phyloP scores from a whole-genome alignment of 2,113 vertebrate species.

The Camelus bactrianus region DNA sequence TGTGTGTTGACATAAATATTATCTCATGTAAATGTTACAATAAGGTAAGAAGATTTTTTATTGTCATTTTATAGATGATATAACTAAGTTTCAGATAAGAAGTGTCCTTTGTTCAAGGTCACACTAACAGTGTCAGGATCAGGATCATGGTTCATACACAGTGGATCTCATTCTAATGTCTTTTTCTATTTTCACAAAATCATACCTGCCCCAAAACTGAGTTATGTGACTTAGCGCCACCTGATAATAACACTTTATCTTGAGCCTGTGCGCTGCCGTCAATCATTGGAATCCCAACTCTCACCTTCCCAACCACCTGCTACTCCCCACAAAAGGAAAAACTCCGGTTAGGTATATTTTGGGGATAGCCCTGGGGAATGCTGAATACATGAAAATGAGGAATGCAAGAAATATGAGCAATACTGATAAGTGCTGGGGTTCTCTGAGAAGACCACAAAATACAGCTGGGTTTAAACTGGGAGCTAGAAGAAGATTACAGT shows the following conservation, averaged over 20 bases:
- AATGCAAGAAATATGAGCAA: not conserved
- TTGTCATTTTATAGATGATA: not conserved
- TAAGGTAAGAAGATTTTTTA: not conserved
- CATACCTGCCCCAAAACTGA: not conserved
- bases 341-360: not conserved
- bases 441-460: not conserved
- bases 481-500: not conserved
- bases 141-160: not conserved
- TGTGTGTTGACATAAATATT: not conserved
- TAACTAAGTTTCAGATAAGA: not conserved
- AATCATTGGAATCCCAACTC: not conserved
- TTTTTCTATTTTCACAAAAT: not conserved
- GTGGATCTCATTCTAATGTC: not conserved
- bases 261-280: not conserved
- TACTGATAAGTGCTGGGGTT: not conserved
- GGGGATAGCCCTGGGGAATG: rapidly evolving
- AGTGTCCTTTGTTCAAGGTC: not conserved
- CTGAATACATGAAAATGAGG: not conserved
- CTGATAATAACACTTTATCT: not conserved
- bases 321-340: not conserved
- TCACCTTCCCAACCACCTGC: not conserved
- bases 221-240: not conserved
- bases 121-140: not conserved
- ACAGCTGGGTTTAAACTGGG: not conserved
- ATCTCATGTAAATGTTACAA: not conserved